phyloP scores from a whole-genome alignment of 2,797 vertebrate species.

The Triplophysa yarkandensis region DNA sequence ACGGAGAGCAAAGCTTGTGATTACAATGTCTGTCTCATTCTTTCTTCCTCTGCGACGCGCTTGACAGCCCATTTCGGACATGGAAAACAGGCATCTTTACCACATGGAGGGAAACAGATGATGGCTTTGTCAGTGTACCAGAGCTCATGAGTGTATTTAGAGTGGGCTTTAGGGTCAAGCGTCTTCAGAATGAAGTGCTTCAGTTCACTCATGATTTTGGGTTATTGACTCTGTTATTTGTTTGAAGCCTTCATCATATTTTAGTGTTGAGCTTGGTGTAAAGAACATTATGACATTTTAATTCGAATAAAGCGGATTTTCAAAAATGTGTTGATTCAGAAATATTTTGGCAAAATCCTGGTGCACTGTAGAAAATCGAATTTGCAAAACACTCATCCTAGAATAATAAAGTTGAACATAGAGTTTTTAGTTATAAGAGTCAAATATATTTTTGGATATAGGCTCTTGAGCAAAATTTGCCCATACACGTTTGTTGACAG shows the following conservation, averaged over 20 bases:
- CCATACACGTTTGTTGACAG: too few relatives aligned
- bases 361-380: not conserved
- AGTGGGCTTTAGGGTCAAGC: not conserved
- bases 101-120: slow-evolving; percentile 18
- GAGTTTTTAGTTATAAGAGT: too few relatives aligned
- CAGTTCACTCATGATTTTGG: too few relatives aligned
- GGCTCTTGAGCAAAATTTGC: too few relatives aligned
- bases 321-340: too few relatives aligned
- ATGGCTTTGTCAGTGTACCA: slow-evolving; percentile 24
- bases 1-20: slow-evolving; percentile 73
- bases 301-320: too few relatives aligned
- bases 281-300: not conserved
- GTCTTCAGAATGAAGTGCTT: not conserved
- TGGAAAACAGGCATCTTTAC: slow-evolving; percentile 35
- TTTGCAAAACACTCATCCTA: too few relatives aligned
- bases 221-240: not conserved
- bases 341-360: not conserved
- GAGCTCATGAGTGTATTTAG: not conserved
- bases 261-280: not conserved
- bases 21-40: slow-evolving; percentile 73
- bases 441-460: too few relatives aligned
- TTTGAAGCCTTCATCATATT: not conserved
- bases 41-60: slow-evolving; percentile 58
- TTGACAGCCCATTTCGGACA: slow-evolving; percentile 63
- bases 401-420: too few relatives aligned